A percentile compares a stretch with the other conserved stretches of the same genome.
These are phyloP conservation scores for Plebejus anna DNA, from an alignment of 2,888 invertebrate genomes.

Conservation along the genomic window DNA sequence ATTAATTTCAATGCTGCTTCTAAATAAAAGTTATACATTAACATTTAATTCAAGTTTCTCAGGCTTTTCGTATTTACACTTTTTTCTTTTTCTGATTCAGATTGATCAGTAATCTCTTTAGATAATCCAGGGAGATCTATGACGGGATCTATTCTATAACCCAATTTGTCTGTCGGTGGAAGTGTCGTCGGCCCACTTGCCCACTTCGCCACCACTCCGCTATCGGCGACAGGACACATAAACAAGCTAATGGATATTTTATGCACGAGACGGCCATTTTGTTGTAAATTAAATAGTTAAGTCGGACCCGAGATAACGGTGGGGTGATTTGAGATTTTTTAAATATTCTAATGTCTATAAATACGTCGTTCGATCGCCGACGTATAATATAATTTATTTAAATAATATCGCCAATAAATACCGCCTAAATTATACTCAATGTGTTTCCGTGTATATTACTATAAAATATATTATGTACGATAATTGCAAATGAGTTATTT, in stretches of 20 bases:
- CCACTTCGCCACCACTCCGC: constrained; percentile 18
- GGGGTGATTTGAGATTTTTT: constrained; percentile 27
- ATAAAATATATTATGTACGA: constrained; percentile 27
- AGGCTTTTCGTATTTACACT: neutral
- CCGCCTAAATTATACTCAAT: constrained; percentile 1
- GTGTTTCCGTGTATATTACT: constrained; percentile 24
- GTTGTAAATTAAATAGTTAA: constrained; percentile 27
- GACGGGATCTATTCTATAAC: neutral
- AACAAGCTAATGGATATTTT: constrained; percentile 27
- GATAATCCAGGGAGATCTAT: neutral
- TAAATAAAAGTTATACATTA: neutral
- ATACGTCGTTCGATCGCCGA: constrained; percentile 21
- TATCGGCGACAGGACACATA: constrained; percentile 27
- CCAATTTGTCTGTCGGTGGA: constrained; percentile 1
- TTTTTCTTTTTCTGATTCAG: neutral
- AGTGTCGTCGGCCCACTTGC: constrained; percentile 15
- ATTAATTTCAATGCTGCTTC: neutral
- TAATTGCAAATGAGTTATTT: constrained; percentile 27
- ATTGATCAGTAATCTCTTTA: neutral
- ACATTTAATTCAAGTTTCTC: neutral
- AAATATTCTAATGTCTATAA: constrained; percentile 21
- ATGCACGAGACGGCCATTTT: constrained; percentile 25
- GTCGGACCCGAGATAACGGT: constrained; percentile 27
- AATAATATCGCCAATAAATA: constrained; percentile 24
- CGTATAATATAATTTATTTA: constrained; percentile 24